Base-by-base conservation (phyloP, 2,113 vertebrate genomes). In the Cyanistes caeruleus region DNA sequence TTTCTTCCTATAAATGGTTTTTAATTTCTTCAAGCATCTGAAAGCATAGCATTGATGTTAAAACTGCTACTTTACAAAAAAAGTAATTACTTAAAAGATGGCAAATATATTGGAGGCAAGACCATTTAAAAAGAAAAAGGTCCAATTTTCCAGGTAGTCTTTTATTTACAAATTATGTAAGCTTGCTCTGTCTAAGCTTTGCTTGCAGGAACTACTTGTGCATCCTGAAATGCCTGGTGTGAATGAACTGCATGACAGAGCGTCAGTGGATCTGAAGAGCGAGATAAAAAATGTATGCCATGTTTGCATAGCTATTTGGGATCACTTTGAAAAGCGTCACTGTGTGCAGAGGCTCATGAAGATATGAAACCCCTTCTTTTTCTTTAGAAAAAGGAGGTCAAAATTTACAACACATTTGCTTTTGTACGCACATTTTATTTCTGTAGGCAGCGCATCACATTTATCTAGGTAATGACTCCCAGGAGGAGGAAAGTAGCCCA, bases 361-460 rank as follows among this genome's bases (percentile, higher is more conserved):
- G 80, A 88, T 90, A 91, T 0, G 12, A 84, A 87, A 9, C 17
- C 4, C 14, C 14, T 25, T 79, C 37, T 44, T 90, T 76, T 55
- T 4, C n/a, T 53, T 76, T 12, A 84, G 48, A 31, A 68, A 95
- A 95, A 97, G 21, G 76, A 93, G 94, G 86, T 94, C 68, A 95
- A 70, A 88, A 95, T 93, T 96, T 91, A 86, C 76, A 92, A 80
- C 39, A 49, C 22, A 7, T 80, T 91, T 96, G 72, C 81, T 97
- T 93, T 67, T 60, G 49, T 91, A 87, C 0, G 51, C 56, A 22
- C 48, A 81, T 85, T 91, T 52, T 80, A 84, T 91, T 96, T 69
- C 87, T 87, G 62, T 68, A 76, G 2, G 46, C 69, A n/a, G 51
- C 18, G 30, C 49, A 44, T 81, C 85, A 68, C 49, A 67, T 89